Conservation (phyloP, 2,888 invertebrate species). For the Stramonita haemastoma region DNA sequence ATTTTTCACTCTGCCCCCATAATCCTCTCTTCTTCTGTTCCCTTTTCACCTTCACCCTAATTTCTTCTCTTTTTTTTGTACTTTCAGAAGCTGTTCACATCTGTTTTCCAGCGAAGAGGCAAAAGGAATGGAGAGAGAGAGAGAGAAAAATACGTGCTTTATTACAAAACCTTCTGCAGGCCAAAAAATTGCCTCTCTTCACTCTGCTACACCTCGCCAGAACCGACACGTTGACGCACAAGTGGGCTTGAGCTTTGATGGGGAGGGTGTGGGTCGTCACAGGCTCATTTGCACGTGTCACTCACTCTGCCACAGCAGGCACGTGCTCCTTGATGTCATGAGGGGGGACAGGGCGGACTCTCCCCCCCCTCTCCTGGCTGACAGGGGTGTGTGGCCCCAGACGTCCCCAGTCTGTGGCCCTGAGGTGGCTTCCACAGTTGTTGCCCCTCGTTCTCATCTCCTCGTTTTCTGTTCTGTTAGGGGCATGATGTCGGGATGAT, state of each 20-base stretch:
- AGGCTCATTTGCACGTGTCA: slow-evolving; percentile 50
- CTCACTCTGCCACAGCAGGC: slow-evolving; percentile 42
- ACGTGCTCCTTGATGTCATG: slow-evolving; percentile 42
- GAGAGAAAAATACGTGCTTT: too few species aligned
- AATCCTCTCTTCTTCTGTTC: too few species aligned
- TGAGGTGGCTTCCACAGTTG: background rate
- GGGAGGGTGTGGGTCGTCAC: slow-evolving; percentile 40
- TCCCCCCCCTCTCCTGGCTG: slow-evolving; percentile 21
- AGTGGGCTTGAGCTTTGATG: slow-evolving; percentile 49
- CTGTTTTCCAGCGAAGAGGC: too few species aligned
- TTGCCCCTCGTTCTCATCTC: background rate
- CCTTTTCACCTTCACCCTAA: too few species aligned
- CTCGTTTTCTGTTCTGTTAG: background rate
- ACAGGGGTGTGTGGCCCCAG: background rate
- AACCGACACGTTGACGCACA: slow-evolving; percentile 33
- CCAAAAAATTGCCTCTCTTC: slow-evolving; percentile 44
- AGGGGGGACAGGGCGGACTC: slow-evolving; percentile 36
- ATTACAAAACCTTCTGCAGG: background rate
- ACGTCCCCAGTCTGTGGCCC: background rate
- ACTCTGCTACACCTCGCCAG: slow-evolving; percentile 3
- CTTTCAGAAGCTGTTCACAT: too few species aligned
- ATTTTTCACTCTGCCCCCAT: too few species aligned
- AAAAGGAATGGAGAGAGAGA: too few species aligned
- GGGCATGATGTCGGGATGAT: background rate
- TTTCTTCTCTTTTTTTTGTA: too few species aligned